Evolutionary conservation across 2,113 vertebrate species (phyloP).

Genomic region (Pleuronectes platessa): DNA sequence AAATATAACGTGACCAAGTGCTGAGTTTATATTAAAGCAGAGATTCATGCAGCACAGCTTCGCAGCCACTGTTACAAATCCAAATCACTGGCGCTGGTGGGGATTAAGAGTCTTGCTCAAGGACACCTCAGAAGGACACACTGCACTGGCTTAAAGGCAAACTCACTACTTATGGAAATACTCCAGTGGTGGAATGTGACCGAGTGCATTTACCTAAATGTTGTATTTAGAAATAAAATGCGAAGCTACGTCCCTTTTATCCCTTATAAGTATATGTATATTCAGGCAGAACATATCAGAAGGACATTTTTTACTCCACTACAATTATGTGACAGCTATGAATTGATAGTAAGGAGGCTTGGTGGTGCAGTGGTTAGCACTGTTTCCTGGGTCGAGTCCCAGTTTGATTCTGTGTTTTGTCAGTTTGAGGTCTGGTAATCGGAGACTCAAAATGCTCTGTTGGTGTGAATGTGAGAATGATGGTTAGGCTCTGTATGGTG

Average conservation of each 20-base stretch:
- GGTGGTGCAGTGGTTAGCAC: no score
- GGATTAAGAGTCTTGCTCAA: slow-evolving; percentile 58
- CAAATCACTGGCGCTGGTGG: neutral
- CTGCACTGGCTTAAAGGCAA: slow-evolving; percentile 17
- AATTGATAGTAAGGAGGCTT: no score
- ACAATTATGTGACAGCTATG: neutral
- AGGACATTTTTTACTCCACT: neutral
- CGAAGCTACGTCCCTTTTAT: neutral
- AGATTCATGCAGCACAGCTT: neutral
- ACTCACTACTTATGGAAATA: slow-evolving; percentile 3
- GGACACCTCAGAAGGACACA: slow-evolving; percentile 46
- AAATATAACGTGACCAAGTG: slow-evolving; percentile 15
- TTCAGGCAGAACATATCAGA: neutral
- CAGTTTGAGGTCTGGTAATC: no score
- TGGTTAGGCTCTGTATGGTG: no score
- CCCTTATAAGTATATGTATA: neutral
- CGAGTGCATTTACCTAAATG: slow-evolving; percentile 7
- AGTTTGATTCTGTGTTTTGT: no score
- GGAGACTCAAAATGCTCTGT: no score
- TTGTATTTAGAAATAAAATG: neutral
- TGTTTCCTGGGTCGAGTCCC: no score
- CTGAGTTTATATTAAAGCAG: slow-evolving; percentile 30
- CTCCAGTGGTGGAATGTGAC: neutral
- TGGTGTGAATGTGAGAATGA: no score
- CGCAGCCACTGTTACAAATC: neutral